phyloP scores from a whole-genome alignment of 2,113 vertebrate genomes.

The Eretmochelys imbricata region DNA sequence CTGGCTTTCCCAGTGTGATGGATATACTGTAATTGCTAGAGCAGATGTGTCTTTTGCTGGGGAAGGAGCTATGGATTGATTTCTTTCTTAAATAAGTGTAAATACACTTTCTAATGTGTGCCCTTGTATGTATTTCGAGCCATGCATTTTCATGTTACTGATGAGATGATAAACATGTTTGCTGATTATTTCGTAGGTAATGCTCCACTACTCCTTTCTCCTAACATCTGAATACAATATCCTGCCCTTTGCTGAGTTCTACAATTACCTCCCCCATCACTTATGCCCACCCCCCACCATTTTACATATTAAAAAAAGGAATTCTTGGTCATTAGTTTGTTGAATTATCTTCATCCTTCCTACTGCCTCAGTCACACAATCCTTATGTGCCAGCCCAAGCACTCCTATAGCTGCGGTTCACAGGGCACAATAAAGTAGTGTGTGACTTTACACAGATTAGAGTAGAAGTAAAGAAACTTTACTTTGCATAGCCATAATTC shows the following conservation, averaged over 20 bases:
- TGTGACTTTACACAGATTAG: background rate
- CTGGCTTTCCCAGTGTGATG: background rate
- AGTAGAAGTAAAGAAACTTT: background rate
- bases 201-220: constrained; percentile 33
- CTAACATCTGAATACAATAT: constrained; percentile 45
- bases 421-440: background rate
- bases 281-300: constrained; percentile 52
- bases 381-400: background rate
- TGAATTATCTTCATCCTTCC: constrained; percentile 45
- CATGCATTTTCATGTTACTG: background rate
- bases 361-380: constrained; percentile 18
- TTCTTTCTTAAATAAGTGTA: background rate
- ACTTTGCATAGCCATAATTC: background rate
- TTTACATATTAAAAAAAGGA: constrained; percentile 58
- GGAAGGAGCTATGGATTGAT: background rate
- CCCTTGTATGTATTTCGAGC: background rate
- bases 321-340: constrained; percentile 48
- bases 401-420: background rate
- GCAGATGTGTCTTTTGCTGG: background rate
- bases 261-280: constrained; percentile 14
- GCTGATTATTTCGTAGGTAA: constrained; percentile 19
- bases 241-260: constrained; percentile 45
- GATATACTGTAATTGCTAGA: background rate
- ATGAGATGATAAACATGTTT: background rate
- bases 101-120: background rate